phyloP scores from a whole-genome alignment of 30 jellyfish, hydroid and myxozoan species.

The Aurelia sp. region DNA sequence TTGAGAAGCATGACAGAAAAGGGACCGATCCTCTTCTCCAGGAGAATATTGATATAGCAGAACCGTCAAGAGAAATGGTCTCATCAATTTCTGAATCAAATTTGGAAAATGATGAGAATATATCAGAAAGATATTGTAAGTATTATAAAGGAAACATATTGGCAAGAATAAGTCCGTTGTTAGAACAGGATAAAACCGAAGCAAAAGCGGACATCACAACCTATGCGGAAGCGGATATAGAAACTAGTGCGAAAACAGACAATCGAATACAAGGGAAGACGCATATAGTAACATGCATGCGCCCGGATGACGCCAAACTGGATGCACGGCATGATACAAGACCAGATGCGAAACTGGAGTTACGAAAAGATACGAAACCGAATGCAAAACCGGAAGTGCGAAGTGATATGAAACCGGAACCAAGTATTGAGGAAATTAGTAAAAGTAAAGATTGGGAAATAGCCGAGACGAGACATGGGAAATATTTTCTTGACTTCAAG shows the following conservation, averaged over 20 bases:
- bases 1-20: too few species aligned
- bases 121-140: neutral
- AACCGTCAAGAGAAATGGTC: too few species aligned
- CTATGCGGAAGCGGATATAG: too few species aligned
- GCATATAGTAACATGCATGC: too few species aligned
- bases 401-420: neutral
- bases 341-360: neutral
- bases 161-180: neutral
- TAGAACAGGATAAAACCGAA: neutral
- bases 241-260: too few species aligned
- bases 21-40: too few species aligned
- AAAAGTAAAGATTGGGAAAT: conserved; percentile 63
- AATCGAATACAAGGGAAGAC: too few species aligned
- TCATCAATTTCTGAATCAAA: too few species aligned
- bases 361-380: neutral
- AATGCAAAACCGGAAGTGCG: neutral
- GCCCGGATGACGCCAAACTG: neutral
- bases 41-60: too few species aligned
- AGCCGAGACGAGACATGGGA: conserved; percentile 35
- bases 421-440: neutral
- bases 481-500: conserved; percentile 59
- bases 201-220: neutral
- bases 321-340: neutral
- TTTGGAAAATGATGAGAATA: neutral
- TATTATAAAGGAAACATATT: neutral